Percentiles rank a stretch among this genome's conserved stretches.
phyloP scores from a whole-genome alignment of 2,113 vertebrate species.

The Puntigrus tetrazona region DNA sequence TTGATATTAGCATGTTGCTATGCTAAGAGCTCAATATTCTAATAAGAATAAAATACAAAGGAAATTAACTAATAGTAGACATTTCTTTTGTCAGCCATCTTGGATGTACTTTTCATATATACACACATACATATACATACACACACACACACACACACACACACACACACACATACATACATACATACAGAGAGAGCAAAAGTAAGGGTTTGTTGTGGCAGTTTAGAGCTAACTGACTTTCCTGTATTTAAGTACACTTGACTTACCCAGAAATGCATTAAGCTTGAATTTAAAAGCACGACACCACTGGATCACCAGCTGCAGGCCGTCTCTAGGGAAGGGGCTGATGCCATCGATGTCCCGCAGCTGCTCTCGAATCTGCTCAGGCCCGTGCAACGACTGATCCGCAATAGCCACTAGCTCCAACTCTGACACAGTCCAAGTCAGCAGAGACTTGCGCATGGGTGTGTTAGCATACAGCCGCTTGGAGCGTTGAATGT shows the following conservation, averaged over 20 bases:
- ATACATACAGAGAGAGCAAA: too few relatives aligned
- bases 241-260: background rate
- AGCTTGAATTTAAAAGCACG: constrained; percentile 88
- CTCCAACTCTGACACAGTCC: constrained; percentile 87
- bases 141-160: too few relatives aligned
- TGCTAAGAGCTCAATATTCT: background rate
- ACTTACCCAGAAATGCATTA: constrained; percentile 87
- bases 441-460: constrained; percentile 92
- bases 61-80: too few relatives aligned
- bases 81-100: background rate
- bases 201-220: background rate
- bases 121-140: too few relatives aligned
- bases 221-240: background rate
- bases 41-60: background rate
- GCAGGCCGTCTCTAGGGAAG: constrained; percentile 86
- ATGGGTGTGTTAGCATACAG: constrained; percentile 96
- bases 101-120: too few relatives aligned
- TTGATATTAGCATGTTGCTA: background rate
- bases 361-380: constrained; percentile 84
- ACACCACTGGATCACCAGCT: constrained; percentile 92
- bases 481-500: constrained; percentile 93
- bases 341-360: constrained; percentile 87
- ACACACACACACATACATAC: too few relatives aligned
- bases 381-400: constrained; percentile 85
- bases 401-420: constrained; percentile 85